Percentiles rank a stretch among this genome's conserved stretches.
These are phyloP conservation scores for Troglohyphantes excavatus DNA, from an alignment of 2,888 invertebrate genomes.

Conservation along the genomic window DNA sequence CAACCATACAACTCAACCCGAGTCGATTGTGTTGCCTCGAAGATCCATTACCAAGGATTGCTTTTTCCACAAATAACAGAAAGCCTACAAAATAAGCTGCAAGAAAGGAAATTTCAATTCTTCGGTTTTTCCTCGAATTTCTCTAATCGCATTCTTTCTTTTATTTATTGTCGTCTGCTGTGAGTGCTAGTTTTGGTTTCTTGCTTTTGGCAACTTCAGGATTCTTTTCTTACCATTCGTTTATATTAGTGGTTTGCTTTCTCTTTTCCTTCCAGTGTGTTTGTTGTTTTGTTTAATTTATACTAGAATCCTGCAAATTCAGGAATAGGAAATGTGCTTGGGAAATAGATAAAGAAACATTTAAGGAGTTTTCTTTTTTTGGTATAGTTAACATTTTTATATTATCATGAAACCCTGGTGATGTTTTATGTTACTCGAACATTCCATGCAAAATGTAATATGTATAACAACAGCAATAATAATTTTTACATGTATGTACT, in stretches of 20 bases:
- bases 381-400: too few relatives aligned
- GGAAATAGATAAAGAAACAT: too few relatives aligned
- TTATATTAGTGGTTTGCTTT: constrained; percentile 14
- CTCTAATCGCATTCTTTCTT: background rate
- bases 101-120: constrained; percentile 41
- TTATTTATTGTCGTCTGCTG: background rate
- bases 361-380: too few relatives aligned
- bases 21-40: constrained; percentile 7
- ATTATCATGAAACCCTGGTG: too few relatives aligned
- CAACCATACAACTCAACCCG: background rate
- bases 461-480: too few relatives aligned
- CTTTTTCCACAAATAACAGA: background rate
- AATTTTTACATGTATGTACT: too few relatives aligned
- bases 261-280: background rate
- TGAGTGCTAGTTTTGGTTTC: constrained; percentile 24
- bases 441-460: too few relatives aligned
- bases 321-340: background rate
- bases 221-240: constrained; percentile 19
- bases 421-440: too few relatives aligned
- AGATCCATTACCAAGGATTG: constrained; percentile 4
- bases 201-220: background rate
- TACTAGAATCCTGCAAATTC: background rate
- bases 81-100: background rate
- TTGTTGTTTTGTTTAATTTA: background rate
- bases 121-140: constrained; percentile 13